Percentiles rank a stretch among this genome's conserved stretches.
Evolutionary conservation across 2,888 invertebrate species (phyloP).

Genomic region (Coelinius sp.): DNA sequence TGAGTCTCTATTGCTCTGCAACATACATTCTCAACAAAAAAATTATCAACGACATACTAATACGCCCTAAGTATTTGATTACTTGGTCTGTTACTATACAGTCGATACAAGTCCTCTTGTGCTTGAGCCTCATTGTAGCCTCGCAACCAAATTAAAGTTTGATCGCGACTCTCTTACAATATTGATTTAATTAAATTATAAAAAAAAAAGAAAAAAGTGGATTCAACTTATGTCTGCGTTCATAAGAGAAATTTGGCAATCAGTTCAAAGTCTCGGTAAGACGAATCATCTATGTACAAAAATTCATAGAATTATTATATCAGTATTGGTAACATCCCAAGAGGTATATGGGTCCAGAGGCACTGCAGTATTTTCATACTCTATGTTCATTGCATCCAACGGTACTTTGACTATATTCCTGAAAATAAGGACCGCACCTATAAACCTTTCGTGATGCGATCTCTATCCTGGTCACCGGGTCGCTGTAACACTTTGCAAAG

Average conservation of each 20-base stretch:
- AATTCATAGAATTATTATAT: too few relatives aligned
- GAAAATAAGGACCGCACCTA: constrained; percentile 30
- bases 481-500: constrained; percentile 27
- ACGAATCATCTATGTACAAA: neutral
- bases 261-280: neutral
- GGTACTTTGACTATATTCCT: constrained; percentile 18
- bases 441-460: constrained; percentile 2
- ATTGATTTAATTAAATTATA: too few relatives aligned
- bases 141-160: neutral
- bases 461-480: constrained; percentile 27
- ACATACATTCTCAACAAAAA: constrained; percentile 23
- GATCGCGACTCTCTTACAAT: too few relatives aligned
- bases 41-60: constrained; percentile 53
- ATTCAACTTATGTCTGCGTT: neutral
- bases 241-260: neutral
- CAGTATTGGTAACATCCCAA: neutral
- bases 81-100: constrained; percentile 1
- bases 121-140: neutral
- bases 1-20: neutral
- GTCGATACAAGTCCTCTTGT: constrained; percentile 10
- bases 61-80: constrained; percentile 42
- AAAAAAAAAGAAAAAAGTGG: too few relatives aligned
- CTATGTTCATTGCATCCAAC: neutral
- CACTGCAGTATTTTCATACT: constrained; percentile 3
- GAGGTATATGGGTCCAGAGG: neutral